Evolutionary conservation across 2,113 vertebrate genomes (phyloP).

Genomic region (Silurus meridionalis): DNA sequence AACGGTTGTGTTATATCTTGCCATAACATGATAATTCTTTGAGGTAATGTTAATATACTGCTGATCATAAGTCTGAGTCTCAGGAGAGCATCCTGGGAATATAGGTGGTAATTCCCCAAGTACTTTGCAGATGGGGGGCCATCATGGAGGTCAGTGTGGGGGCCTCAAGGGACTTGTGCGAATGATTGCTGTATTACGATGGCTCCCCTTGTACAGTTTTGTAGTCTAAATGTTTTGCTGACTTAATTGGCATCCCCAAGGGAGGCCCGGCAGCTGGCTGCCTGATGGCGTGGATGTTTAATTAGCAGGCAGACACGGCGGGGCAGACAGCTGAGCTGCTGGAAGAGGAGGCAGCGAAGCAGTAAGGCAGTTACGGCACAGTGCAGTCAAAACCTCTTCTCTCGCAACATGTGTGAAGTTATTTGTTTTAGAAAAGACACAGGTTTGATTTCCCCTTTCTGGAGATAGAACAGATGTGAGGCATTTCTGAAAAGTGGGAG

Average conservation of each 20-base stretch:
- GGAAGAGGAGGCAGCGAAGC: conserved; percentile 59
- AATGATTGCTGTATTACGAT: conserved; percentile 65
- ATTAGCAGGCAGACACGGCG: conserved; percentile 70
- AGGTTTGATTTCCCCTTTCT: conserved; percentile 34
- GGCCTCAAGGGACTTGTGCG: conserved; percentile 66
- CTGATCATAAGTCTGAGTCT: conserved; percentile 67
- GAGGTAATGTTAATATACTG: conserved; percentile 74
- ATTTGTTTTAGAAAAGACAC: conserved; percentile 37
- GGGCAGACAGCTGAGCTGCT: conserved; percentile 63
- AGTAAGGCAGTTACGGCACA: conserved; percentile 49
- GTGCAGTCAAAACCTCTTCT: conserved; percentile 15
- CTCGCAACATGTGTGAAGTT: not conserved
- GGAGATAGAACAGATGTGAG: conserved; percentile 37
- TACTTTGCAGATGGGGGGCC: conserved; percentile 70
- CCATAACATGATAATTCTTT: conserved; percentile 73
- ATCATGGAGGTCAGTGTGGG: conserved; percentile 61
- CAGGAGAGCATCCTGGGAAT: conserved; percentile 57
- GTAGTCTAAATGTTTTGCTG: conserved; percentile 84
- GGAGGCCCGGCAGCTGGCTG: conserved; percentile 78
- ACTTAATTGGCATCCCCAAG: conserved; percentile 81
- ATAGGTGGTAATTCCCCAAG: conserved; percentile 62
- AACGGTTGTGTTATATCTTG: conserved; percentile 56
- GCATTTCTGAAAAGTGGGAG: not conserved
- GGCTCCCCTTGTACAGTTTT: conserved; percentile 78
- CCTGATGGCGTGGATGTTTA: conserved; percentile 76